phyloP scores from a whole-genome alignment of 1,140 invertebrate species.

The Heliconius nattereri region DNA sequence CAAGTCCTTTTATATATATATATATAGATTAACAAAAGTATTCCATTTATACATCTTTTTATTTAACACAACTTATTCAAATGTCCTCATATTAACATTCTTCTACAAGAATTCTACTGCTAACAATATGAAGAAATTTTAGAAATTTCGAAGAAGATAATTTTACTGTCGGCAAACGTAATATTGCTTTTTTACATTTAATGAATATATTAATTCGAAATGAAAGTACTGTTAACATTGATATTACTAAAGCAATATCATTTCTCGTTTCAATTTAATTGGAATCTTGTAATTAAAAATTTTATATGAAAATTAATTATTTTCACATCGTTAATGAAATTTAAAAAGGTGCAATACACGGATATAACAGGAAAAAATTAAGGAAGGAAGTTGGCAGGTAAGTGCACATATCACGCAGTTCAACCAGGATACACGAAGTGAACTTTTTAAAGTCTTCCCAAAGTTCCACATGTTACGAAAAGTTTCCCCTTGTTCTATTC shows the following conservation, averaged over 20 bases:
- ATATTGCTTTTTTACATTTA: neutral
- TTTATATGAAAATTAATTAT: constrained; percentile 4
- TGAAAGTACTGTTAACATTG: neutral
- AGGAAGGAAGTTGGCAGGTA: neutral
- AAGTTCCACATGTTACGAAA: constrained; percentile 11
- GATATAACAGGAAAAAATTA: neutral
- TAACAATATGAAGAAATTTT: too few relatives aligned
- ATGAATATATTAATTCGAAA: neutral
- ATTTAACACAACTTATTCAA: too few relatives aligned
- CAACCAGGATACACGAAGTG: neutral
- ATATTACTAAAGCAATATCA: neutral
- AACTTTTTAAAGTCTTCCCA: constrained; percentile 6
- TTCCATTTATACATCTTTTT: too few relatives aligned
- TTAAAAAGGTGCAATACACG: neutral
- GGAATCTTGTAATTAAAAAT: neutral
- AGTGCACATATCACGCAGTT: neutral
- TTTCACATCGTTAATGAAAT: neutral
- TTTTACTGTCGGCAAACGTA: too few relatives aligned
- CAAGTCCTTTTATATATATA: too few relatives aligned
- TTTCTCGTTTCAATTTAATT: neutral
- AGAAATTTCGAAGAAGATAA: too few relatives aligned
- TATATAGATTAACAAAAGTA: too few relatives aligned
- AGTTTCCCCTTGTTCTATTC: constrained; percentile 1
- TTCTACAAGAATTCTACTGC: too few relatives aligned
- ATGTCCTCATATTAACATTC: too few relatives aligned